Conservation (phyloP, 1,140 invertebrate species). For the Heliconius nattereri region DNA sequence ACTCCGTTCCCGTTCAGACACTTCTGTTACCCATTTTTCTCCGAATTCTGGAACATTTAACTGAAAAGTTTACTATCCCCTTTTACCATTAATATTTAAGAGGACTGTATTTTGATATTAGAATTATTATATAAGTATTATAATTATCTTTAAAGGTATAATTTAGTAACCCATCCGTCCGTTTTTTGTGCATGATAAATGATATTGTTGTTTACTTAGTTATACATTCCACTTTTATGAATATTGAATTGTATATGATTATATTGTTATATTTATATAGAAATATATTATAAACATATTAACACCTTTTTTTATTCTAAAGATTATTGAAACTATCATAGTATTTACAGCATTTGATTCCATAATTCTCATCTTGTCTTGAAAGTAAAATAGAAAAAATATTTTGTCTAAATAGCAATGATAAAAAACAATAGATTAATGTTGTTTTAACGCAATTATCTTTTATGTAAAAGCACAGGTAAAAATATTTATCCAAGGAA, state of each 20-base stretch:
- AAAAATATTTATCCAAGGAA: not conserved
- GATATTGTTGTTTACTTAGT: not conserved
- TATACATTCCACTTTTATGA: not conserved
- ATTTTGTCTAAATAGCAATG: no score
- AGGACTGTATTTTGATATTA: no score
- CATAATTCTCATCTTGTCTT: no score
- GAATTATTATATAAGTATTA: not conserved
- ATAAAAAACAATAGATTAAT: no score
- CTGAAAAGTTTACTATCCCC: no score
- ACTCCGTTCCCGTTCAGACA: no score
- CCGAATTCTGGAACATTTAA: no score
- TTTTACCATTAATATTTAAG: no score
- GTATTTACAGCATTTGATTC: no score
- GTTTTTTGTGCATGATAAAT: not conserved
- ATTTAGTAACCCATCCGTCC: not conserved
- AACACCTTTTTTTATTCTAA: not conserved
- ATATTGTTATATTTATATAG: slow-evolving; percentile 26
- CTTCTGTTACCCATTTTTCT: no score
- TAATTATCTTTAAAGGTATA: not conserved
- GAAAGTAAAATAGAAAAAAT: no score
- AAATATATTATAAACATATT: slow-evolving; percentile 17
- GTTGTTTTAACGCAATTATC: no score
- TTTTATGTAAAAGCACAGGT: not conserved
- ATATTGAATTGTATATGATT: slow-evolving; percentile 1
- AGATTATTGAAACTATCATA: not conserved